These are phyloP conservation scores for Poecile montanus DNA, from an alignment of 2,797 vertebrate genomes.

Conservation along the genomic window DNA sequence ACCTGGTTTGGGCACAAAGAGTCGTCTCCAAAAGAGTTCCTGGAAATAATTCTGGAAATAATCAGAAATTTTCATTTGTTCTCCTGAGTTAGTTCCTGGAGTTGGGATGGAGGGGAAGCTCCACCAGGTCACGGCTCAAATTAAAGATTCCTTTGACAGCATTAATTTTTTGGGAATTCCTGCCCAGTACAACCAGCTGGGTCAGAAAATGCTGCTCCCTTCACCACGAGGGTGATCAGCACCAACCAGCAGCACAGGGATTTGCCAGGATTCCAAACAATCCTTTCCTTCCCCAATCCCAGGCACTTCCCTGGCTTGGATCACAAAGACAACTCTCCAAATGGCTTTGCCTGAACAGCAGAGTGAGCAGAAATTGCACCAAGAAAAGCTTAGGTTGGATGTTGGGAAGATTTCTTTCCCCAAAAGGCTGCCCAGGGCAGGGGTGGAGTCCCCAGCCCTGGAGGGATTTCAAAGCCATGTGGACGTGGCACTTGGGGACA, in stretches of 20 bases:
- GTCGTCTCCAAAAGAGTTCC: not conserved
- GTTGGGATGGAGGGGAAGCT: not conserved
- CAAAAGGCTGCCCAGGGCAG: not conserved
- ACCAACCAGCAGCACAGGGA: not conserved
- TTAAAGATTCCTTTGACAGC: not conserved
- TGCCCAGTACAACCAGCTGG: not conserved
- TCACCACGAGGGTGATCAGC: not conserved
- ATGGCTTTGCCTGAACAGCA: not conserved
- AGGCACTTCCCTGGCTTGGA: not conserved
- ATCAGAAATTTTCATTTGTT: not conserved
- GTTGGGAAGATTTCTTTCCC: not conserved
- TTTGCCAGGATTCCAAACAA: not conserved
- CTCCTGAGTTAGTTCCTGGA: not conserved
- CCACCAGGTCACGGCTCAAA: not conserved
- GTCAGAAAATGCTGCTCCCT: not conserved
- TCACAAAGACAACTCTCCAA: not conserved
- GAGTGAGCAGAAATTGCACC: not conserved
- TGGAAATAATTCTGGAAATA: not conserved
- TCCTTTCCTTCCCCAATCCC: not conserved
- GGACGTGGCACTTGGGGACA: not conserved
- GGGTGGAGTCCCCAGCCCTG: rapidly evolving
- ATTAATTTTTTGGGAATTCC: not conserved
- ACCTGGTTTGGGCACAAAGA: not conserved
- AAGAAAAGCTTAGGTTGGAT: not conserved
- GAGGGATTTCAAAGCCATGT: rapidly evolving